phyloP scores from a whole-genome alignment of 2,113 vertebrate genomes.

The Oncorhynchus gorbuscha region DNA sequence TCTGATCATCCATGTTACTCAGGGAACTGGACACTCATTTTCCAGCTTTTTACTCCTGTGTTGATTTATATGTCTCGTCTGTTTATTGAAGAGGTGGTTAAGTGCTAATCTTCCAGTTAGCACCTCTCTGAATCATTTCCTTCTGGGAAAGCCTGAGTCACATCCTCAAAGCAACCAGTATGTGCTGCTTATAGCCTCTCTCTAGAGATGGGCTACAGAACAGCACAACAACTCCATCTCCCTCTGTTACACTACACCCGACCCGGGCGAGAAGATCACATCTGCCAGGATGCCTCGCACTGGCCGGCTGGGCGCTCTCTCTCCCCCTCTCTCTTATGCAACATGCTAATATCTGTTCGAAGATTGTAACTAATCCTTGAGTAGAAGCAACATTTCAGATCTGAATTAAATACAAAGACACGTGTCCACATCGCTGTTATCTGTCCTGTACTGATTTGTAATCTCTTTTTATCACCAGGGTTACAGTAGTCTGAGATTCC shows the following conservation, averaged over 20 bases:
- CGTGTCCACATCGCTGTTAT: no score
- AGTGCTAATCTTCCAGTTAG: background rate
- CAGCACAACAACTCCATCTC: background rate
- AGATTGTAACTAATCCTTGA: no score
- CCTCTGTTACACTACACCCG: background rate
- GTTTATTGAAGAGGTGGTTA: background rate
- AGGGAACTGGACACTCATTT: background rate
- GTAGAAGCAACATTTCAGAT: no score
- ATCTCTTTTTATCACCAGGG: slow-evolving; percentile 72
- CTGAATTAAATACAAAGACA: no score
- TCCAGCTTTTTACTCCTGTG: background rate
- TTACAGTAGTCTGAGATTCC: slow-evolving; percentile 94
- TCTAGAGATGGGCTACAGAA: background rate
- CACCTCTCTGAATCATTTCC: background rate
- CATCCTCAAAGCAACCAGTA: background rate
- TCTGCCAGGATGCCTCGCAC: background rate
- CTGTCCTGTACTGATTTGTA: no score
- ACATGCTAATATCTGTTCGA: background rate
- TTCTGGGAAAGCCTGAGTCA: background rate
- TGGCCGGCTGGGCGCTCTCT: background rate
- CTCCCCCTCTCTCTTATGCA: background rate
- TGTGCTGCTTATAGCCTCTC: background rate
- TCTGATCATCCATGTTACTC: no score
- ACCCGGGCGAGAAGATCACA: background rate
- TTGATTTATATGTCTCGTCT: background rate